Conservation (phyloP, 2,888 invertebrate species). For the Limnephilus rhombicus region DNA sequence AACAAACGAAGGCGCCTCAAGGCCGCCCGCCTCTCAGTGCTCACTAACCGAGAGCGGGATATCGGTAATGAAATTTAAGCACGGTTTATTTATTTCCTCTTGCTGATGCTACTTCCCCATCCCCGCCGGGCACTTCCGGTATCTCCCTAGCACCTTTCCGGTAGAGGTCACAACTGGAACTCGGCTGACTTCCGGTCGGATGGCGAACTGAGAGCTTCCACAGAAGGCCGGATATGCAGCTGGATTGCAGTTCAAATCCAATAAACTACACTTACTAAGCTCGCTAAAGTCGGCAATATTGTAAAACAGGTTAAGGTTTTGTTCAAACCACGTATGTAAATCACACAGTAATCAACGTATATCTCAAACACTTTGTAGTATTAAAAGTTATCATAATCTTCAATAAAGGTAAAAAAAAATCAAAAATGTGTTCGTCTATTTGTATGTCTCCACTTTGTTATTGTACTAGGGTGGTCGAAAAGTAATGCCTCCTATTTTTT, state of each 20-base stretch:
- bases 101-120: constrained; percentile 21
- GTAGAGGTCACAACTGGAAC: constrained; percentile 56
- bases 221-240: constrained; percentile 34
- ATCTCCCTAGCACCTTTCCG: constrained; percentile 32
- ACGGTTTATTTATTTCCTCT: constrained; percentile 46
- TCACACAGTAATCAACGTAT: neutral
- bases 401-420: neutral
- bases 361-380: neutral
- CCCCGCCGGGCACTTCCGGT: constrained; percentile 44
- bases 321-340: neutral
- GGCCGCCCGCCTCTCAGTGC: neutral
- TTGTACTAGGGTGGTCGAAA: too few species aligned
- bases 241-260: constrained; percentile 45
- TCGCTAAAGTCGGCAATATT: neutral
- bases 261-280: constrained; percentile 28
- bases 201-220: constrained; percentile 34
- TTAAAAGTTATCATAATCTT: neutral
- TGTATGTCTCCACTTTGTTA: too few species aligned
- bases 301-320: neutral
- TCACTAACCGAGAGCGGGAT: neutral
- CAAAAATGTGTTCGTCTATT: too few species aligned
- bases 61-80: constrained; percentile 44
- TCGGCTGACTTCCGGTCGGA: constrained; percentile 42
- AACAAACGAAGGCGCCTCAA: neutral
- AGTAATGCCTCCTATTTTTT: too few species aligned